These are phyloP conservation scores for Drosophila birchii DNA, from an alignment of 2,888 invertebrate species.

Conservation along the genomic window DNA sequence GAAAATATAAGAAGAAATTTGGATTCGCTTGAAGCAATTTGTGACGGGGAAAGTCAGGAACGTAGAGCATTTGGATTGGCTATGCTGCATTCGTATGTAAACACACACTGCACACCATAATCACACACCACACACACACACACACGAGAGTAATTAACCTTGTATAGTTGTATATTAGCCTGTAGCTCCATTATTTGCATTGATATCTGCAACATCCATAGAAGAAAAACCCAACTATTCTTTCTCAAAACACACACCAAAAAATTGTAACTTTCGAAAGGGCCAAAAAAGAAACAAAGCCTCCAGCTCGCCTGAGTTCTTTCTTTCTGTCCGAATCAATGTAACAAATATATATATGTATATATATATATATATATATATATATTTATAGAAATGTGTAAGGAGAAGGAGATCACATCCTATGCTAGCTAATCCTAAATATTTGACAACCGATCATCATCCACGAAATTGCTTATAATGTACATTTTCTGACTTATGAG, in stretches of 20 bases:
- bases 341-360: not conserved
- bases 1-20: not conserved
- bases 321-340: constrained; percentile 3
- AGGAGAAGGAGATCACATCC: not conserved
- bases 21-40: constrained; percentile 29
- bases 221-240: not conserved
- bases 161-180: constrained; percentile 22
- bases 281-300: not conserved
- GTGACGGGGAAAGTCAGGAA: constrained; percentile 32
- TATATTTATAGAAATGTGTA: not conserved
- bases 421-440: constrained; percentile 36
- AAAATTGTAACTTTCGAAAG: constrained; percentile 29
- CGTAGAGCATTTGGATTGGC: constrained; percentile 36
- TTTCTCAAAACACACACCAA: constrained; percentile 7
- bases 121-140: not conserved
- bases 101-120: constrained; percentile 16
- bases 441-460: constrained; percentile 35
- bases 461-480: constrained; percentile 39
- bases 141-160: constrained; percentile 1
- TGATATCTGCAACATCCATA: not conserved
- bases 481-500: constrained; percentile 60
- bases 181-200: constrained; percentile 18
- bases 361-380: not conserved
- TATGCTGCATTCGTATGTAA: constrained; percentile 35
- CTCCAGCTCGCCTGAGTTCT: constrained; percentile 17